Evolutionary conservation across 2,797 vertebrate genomes (phyloP), one percentile per base, ranked within the genome.

Genomic region (Antennarius maculatus): DNA sequence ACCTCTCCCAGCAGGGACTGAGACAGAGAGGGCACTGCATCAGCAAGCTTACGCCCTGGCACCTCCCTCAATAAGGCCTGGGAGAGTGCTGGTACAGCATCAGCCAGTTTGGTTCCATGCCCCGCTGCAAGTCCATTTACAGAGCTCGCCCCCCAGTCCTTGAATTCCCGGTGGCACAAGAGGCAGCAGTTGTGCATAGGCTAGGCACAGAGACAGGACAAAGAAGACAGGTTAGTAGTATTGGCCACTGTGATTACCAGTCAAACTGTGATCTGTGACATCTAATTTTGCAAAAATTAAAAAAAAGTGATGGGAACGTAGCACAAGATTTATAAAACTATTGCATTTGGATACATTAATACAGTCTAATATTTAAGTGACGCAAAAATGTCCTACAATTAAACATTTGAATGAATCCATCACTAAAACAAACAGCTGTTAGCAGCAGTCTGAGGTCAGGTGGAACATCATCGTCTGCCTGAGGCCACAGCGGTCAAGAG

Each of bases 1-100:
- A 99, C 96, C 85, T 98, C 97, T 74, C 97, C 97, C 92, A 99
- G 91, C 80, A 99, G 94, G 69, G 97, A 98, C 94, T 98, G 97
- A 70, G 97, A 96, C 41, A 98, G 93, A 0, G 96, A 96, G 77
- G 97, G 97, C 88, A 99, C 95, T 0, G 98, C 95, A 79, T 97
- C 96, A 0, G 96, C 95, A 41, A 97, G 95, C 92, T 97, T 95
- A 71, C 95, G 96, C 43, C 93, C 92, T 0, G 94, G 96, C 78
- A 95, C 95, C 82, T 98, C 97, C 76, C 95, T 94, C 89, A 98
- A 88, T 81, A 99, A 94, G 76, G 97, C 97, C 92, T 97, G 97
- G 82, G 98, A 96, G 16, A 98, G 95, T 0, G 95, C 95, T 55
- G 98, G 97, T 89, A 99, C 95, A 0, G 92, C 91, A 3, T 94